Base-by-base conservation (phyloP, 2,797 vertebrate species). In the Emys orbicularis region DNA sequence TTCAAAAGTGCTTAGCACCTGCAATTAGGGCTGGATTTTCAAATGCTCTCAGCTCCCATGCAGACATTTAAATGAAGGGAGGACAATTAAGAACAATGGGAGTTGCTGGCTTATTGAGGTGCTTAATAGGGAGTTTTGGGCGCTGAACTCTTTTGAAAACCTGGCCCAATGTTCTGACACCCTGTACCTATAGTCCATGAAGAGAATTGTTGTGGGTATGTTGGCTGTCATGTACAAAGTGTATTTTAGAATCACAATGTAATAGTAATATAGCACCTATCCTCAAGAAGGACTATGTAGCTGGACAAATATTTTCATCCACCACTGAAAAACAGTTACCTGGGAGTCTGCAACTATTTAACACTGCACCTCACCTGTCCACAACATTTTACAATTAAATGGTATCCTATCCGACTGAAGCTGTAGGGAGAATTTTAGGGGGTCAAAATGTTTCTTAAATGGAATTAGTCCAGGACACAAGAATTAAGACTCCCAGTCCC, bases 1-100 rank as follows among this genome's bases (percentile, higher is more conserved):
- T 95, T 92, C 77, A 84, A 61, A 92, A 80, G 5, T 6, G 4
- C 8, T 95, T 80, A 59, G 91, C 77, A 11, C 8, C n/a, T 19
- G 9, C n/a, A 41, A 34, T 31, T 61, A 34, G 59, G 31, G 31
- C 68, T 41, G n/a, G 21, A 41, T 37, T 41, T 72, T 72, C 68
- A 41, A 68, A 23, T 41, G 68, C n/a, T 41, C 37, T 41, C 16
- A 4, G 37, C 19, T 72, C 19, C 5, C 74, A 83, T 16, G 8
- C 8, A 59, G 80, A 27, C 44, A 49, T 29, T 77, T 77, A 49
- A 7, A 41, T 0, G 1, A 31, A 74, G 6, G 47, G 34, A 86
- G 1, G 86, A 8, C 15, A 89, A 37, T 37, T 84, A 8, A 44
- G 53, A 81, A 56, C 53, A 44, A 41, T 56, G 10, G 83, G 41